These are phyloP conservation scores for Athripsodes cinereus DNA, from an alignment of 2,888 invertebrate species.

Conservation along the genomic window DNA sequence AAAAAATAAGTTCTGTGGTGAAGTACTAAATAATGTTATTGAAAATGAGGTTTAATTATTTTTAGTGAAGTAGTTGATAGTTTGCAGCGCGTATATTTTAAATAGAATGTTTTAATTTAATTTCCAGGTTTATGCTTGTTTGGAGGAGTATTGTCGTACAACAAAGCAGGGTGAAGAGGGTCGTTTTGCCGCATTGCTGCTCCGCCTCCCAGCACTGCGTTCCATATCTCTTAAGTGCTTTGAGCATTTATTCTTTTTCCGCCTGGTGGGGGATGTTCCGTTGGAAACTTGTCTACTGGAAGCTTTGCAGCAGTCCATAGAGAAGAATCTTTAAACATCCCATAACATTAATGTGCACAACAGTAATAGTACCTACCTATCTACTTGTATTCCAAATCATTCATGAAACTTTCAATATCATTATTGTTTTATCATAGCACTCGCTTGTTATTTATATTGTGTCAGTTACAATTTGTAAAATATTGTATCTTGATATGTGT, in stretches of 20 bases:
- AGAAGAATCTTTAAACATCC: slow-evolving; percentile 1
- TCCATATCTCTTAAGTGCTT: slow-evolving; percentile 91
- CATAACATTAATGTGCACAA: too few species aligned
- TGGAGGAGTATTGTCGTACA: slow-evolving; percentile 91
- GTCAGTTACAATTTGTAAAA: too few species aligned
- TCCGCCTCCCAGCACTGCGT: slow-evolving; percentile 82
- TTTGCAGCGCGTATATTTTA: not conserved
- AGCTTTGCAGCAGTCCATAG: slow-evolving; percentile 63
- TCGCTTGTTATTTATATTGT: too few species aligned
- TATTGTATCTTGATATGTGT: too few species aligned
- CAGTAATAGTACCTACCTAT: too few species aligned
- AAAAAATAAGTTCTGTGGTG: not conserved
- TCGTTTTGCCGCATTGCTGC: slow-evolving; percentile 88
- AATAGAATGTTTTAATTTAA: not conserved
- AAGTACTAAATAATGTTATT: not conserved
- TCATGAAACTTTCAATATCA: too few species aligned
- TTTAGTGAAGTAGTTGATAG: not conserved
- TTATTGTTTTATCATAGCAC: too few species aligned
- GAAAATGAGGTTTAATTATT: too few species aligned
- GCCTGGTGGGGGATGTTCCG: slow-evolving; percentile 79
- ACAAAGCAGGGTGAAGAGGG: slow-evolving; percentile 88
- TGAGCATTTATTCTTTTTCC: slow-evolving; percentile 92
- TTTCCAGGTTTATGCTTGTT: slow-evolving; percentile 70
- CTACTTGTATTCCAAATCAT: too few species aligned
- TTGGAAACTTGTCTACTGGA: slow-evolving; percentile 81